Percentiles rank a stretch among this genome's conserved stretches.
These are phyloP conservation scores for Machaerirhynchus nigripectus DNA, from an alignment of 2,113 vertebrate species.

Conservation along the genomic window DNA sequence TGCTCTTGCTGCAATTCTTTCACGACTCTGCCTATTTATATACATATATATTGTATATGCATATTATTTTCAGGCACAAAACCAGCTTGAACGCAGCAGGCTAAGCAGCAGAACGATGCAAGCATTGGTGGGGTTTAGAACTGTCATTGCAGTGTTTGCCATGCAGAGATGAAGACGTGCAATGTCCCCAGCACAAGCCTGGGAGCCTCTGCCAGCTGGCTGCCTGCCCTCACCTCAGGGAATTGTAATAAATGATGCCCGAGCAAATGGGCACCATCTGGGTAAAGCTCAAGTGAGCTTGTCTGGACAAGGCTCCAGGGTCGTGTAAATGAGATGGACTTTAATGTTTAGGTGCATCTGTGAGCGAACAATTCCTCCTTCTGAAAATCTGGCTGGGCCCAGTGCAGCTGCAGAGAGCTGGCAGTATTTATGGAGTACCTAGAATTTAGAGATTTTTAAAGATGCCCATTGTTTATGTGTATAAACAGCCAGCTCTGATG, in stretches of 20 bases:
- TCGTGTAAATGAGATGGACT: constrained; percentile 69
- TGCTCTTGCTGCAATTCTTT: neutral
- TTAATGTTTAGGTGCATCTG: constrained; percentile 67
- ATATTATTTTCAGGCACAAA: neutral
- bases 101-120: constrained; percentile 3
- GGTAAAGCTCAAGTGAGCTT: constrained; percentile 72
- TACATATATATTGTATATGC: neutral
- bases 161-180: constrained; percentile 22
- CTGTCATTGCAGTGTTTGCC: constrained; percentile 25
- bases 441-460: neutral
- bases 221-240: constrained; percentile 55
- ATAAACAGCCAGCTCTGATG: neutral
- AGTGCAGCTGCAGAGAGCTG: constrained; percentile 26
- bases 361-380: neutral
- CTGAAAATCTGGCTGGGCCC: neutral
- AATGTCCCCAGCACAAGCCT: constrained; percentile 25
- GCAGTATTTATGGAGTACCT: neutral
- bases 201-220: constrained; percentile 64
- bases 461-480: neutral
- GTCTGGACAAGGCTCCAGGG: constrained; percentile 74
- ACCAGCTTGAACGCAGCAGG: neutral
- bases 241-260: constrained; percentile 70
- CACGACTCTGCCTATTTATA: neutral
- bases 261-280: constrained; percentile 85
- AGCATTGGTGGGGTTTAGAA: neutral